Evolutionary conservation across 1,140 invertebrate species (phyloP).

Genomic region (Pissodes strobi): DNA sequence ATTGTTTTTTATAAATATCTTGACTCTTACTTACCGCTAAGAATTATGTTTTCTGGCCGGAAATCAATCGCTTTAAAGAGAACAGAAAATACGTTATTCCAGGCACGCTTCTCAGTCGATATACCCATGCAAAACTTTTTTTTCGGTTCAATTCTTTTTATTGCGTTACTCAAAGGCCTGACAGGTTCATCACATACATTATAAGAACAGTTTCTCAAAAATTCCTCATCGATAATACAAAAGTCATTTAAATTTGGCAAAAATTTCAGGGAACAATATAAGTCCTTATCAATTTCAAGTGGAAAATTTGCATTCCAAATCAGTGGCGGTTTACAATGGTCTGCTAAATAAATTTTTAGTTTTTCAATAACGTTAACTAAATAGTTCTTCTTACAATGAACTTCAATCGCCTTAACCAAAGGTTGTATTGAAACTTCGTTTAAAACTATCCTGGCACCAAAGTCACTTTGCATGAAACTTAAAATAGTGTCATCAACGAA

Average conservation of each 20-base stretch:
- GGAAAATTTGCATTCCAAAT: slow-evolving; percentile 65
- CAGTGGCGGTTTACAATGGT: slow-evolving; percentile 59
- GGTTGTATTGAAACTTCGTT: slow-evolving; percentile 37
- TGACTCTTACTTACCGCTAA: slow-evolving; percentile 21
- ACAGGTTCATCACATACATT: slow-evolving; percentile 21
- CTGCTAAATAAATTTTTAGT: slow-evolving; percentile 64
- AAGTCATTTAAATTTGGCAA: slow-evolving; percentile 61
- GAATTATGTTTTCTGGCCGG: slow-evolving; percentile 13
- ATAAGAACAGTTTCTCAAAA: slow-evolving; percentile 60
- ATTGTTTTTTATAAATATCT: too few species aligned
- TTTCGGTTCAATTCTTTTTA: not conserved
- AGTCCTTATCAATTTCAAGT: slow-evolving; percentile 60
- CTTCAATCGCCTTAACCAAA: slow-evolving; percentile 40
- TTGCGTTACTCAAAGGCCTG: not conserved
- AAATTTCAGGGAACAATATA: slow-evolving; percentile 58
- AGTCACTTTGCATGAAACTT: slow-evolving; percentile 47
- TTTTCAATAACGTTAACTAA: slow-evolving; percentile 60
- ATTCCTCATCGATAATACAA: slow-evolving; percentile 63
- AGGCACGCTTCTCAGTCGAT: not conserved
- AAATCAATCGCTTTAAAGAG: not conserved
- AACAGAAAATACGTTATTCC: not conserved
- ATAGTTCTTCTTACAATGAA: slow-evolving; percentile 37
- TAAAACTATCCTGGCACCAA: slow-evolving; percentile 56
- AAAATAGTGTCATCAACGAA: slow-evolving; percentile 42
- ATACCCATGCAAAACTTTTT: slow-evolving; percentile 2